These are phyloP conservation scores for Camelus bactrianus DNA, from an alignment of 2,113 vertebrate genomes.

Conservation along the genomic window DNA sequence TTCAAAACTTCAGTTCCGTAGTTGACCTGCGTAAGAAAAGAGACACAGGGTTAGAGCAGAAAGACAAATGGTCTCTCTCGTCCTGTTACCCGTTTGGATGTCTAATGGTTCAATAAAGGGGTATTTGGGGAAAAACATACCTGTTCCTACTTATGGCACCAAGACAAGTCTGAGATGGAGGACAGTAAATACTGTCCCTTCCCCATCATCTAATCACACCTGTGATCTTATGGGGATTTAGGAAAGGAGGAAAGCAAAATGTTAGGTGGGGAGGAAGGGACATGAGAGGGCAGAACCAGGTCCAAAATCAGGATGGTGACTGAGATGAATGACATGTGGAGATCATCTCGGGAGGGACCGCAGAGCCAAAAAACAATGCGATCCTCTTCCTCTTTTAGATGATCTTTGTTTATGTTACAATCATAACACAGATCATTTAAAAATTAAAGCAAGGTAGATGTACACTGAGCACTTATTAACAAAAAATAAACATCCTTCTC, in stretches of 20 bases:
- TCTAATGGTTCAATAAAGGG: background rate
- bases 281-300: background rate
- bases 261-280: background rate
- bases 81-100: background rate
- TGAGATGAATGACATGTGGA: no score
- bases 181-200: background rate
- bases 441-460: background rate
- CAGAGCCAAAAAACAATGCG: background rate
- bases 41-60: conserved; percentile 62
- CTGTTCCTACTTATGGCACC: background rate
- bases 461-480: background rate
- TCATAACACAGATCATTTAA: background rate
- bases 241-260: background rate
- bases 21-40: conserved; percentile 86
- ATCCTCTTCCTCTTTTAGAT: background rate
- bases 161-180: background rate
- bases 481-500: background rate
- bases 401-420: background rate
- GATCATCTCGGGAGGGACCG: background rate
- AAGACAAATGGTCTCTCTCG: background rate
- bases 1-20: conserved; percentile 84
- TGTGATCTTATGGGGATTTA: background rate
- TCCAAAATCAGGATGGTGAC: background rate
- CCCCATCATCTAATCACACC: background rate
- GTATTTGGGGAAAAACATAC: background rate